Percentiles rank a stretch among this genome's conserved stretches.
These are phyloP conservation scores for Isichthys henryi DNA, from an alignment of 2,113 vertebrate species.

Conservation along the genomic window DNA sequence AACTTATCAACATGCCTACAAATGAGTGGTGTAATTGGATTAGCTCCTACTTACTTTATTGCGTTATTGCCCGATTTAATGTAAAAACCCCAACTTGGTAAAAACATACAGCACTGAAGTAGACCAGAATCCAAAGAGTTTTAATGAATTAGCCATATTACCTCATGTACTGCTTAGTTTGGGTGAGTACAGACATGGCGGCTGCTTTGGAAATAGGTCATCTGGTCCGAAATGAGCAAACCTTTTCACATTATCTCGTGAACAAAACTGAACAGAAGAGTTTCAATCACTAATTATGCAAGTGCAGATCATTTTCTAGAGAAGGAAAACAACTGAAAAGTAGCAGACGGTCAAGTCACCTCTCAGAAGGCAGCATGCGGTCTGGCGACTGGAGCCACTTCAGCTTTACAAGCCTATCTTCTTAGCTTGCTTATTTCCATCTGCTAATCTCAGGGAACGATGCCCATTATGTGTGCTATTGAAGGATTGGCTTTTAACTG, in stretches of 20 bases:
- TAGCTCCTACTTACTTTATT: background rate
- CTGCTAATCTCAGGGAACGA: background rate
- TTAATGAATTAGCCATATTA: background rate
- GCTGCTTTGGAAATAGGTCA: background rate
- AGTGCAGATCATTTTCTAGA: background rate
- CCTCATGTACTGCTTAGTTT: background rate
- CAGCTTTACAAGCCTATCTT: background rate
- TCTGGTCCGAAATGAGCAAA: background rate
- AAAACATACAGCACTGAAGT: background rate
- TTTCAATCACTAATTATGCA: background rate
- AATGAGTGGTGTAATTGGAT: background rate
- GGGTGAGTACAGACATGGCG: background rate
- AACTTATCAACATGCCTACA: too few species aligned
- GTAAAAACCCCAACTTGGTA: background rate
- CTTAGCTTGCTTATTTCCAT: background rate
- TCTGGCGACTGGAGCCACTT: background rate
- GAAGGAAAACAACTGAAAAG: background rate
- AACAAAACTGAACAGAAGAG: background rate
- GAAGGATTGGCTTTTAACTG: background rate
- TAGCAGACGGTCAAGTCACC: background rate
- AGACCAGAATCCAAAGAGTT: background rate
- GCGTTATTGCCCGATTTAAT: background rate
- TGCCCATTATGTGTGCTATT: background rate
- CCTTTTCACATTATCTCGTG: background rate
- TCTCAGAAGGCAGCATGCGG: background rate